These are phyloP conservation scores for Slavum lentiscoides DNA, from an alignment of 2,888 invertebrate species.

Conservation along the genomic window DNA sequence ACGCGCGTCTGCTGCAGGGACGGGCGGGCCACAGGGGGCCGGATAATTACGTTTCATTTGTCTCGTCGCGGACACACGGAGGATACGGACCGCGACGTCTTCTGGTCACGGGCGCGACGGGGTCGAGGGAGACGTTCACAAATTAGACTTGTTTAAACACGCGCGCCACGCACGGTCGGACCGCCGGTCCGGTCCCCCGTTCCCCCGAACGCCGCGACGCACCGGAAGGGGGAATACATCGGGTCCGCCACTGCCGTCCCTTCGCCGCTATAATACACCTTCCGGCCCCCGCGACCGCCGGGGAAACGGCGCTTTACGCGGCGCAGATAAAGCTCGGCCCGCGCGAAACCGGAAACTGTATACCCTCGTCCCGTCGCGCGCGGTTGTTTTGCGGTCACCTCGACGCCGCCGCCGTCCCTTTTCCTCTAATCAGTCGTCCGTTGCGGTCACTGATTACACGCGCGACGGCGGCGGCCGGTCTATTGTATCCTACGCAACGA, in stretches of 20 bases:
- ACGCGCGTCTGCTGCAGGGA: no score
- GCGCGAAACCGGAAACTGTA: neutral
- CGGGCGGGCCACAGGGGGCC: no score
- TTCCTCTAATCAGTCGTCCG: slow-evolving; percentile 45
- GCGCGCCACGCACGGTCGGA: neutral
- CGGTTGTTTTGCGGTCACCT: slow-evolving; percentile 34
- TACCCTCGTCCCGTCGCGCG: neutral
- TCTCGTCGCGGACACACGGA: no score
- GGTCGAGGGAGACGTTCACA: neutral
- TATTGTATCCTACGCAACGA: neutral
- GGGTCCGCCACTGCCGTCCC: no score
- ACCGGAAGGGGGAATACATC: no score
- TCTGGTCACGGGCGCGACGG: no score
- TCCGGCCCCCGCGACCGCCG: neutral
- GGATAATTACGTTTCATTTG: no score
- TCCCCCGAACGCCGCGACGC: no score
- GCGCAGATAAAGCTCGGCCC: neutral
- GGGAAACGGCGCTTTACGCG: neutral
- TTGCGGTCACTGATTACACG: slow-evolving; percentile 46
- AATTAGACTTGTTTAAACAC: neutral
- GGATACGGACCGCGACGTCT: no score
- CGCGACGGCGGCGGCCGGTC: neutral
- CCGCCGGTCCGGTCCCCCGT: no score
- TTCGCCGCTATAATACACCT: neutral
- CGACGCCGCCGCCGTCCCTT: neutral